Evolutionary conservation across 2,888 invertebrate species (phyloP), one percentile per base, ranked within the genome.

Genomic region (Marasmarcha lunaedactyla): DNA sequence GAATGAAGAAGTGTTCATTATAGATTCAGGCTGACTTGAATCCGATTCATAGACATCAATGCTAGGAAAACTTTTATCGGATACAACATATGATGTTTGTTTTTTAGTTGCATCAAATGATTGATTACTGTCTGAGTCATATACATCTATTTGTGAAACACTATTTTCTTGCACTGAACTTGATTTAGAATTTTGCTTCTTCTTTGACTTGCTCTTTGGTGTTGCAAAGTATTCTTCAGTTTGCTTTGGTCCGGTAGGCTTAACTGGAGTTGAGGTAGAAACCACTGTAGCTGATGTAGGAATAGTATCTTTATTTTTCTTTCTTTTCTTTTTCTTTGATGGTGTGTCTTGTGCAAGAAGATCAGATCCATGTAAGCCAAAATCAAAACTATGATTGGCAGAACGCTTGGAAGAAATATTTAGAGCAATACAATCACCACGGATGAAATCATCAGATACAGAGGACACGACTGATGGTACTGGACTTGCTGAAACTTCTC

Each of bases 41-140:
- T 87, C 87, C 33, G 87, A 85, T 57, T 84, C 84, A 45, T 86
- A 86, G 4, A 87, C 79, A 66, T 87, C 87, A 35, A 72, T 52
- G 46, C 59, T 69, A 0, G 76, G 77, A 20, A 83, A 49, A 49
- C 66, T 73, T 59, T 57, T 84, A 54, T 61, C 78, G 46, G 58
- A 71, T 44, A 62, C 85, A 58, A 46, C 61, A 60, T 53, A 86
- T 6, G 59, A 51, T 33, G 52, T 57, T 36, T 51, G 51, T 27
- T 50, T 59, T 46, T 66, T 73, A 36, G 58, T 67, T 20, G 50
- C 44, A 2, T 69, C 68, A 1, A 51, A 50, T 15, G 72, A 77
- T 36, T 77, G 74, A 46, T 79, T 78, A 49, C 88, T 88, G 50
- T 87, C 87, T 34, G 87, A 87, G 54, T 85, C 85, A 54, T 87